A percentile compares a stretch with the other conserved stretches of the same genome.
Conservation (phyloP, 2,888 invertebrate species). For the Plagodis dolabraria region DNA sequence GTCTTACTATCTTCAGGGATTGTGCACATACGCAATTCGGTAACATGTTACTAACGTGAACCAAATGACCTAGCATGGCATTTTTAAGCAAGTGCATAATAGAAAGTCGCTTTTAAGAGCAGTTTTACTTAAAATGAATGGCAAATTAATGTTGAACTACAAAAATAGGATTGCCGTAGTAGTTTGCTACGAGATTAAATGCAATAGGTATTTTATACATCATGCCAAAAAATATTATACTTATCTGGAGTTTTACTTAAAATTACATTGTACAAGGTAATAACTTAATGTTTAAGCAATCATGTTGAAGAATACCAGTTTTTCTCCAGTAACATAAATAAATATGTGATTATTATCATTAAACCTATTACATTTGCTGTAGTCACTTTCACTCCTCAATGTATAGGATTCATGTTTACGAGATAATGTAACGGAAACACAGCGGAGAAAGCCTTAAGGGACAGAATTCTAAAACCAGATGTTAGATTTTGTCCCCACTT, state of each 20-base stretch:
- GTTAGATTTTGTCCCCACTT: too few species aligned
- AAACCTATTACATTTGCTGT: slow-evolving; percentile 38
- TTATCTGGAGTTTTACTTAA: too few species aligned
- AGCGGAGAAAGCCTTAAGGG: slow-evolving; percentile 75
- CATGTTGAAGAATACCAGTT: neutral
- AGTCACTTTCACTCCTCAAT: slow-evolving; percentile 64
- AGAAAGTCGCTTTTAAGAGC: neutral
- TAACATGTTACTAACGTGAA: slow-evolving; percentile 19
- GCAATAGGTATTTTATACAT: too few species aligned
- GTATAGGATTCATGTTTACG: slow-evolving; percentile 64
- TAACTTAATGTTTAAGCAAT: too few species aligned
- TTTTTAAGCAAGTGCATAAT: slow-evolving; percentile 5
- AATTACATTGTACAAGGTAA: too few species aligned
- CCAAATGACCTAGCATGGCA: slow-evolving; percentile 9
- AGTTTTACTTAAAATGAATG: too few species aligned
- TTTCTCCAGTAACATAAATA: slow-evolving; percentile 16
- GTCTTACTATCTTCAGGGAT: slow-evolving; percentile 56
- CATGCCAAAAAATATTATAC: too few species aligned
- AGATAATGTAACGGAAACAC: slow-evolving; percentile 72
- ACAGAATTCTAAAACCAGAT: too few species aligned
- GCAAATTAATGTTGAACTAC: too few species aligned
- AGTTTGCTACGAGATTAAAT: too few species aligned
- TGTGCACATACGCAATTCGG: slow-evolving; percentile 37
- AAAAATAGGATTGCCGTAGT: too few species aligned
- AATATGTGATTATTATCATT: slow-evolving; percentile 8